phyloP scores from a whole-genome alignment of 2,888 invertebrate genomes.

The Cerceris rybyensis region DNA sequence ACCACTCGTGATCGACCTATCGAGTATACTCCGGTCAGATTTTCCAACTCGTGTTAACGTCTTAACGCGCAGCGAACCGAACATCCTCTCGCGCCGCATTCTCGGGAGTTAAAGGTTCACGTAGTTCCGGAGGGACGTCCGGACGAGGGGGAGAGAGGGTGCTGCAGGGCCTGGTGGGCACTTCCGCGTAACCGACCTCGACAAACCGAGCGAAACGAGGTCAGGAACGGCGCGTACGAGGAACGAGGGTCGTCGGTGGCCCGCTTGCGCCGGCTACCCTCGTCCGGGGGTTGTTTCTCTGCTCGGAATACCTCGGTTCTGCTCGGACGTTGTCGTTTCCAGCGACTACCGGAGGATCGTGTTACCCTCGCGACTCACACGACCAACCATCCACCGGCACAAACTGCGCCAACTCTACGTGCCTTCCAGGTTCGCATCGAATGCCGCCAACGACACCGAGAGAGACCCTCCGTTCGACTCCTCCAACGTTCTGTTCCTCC shows the following conservation, averaged over 20 bases:
- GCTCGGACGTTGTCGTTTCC: slow-evolving; percentile 57
- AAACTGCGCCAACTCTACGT: slow-evolving; percentile 1
- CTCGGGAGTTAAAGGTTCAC: too few species aligned
- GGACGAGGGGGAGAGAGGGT: too few species aligned
- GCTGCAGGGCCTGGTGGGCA: slow-evolving; percentile 35
- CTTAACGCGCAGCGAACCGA: too few species aligned
- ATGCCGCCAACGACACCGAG: background rate
- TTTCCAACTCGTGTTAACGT: too few species aligned
- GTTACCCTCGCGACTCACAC: slow-evolving; percentile 40
- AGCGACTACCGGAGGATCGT: slow-evolving; percentile 28
- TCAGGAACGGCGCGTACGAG: slow-evolving; percentile 73
- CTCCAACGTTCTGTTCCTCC: background rate
- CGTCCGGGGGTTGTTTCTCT: slow-evolving; percentile 59
- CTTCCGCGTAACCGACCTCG: slow-evolving; percentile 77
- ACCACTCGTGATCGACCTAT: background rate
- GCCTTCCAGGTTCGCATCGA: background rate
- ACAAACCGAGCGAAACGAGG: slow-evolving; percentile 76
- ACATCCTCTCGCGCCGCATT: too few species aligned
- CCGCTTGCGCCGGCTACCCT: slow-evolving; percentile 28
- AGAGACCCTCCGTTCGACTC: too few species aligned
- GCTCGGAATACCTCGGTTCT: slow-evolving; percentile 66
- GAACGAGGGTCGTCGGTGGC: slow-evolving; percentile 62
- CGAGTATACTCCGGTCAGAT: too few species aligned
- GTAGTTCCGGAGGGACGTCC: too few species aligned
- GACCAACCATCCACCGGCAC: slow-evolving; percentile 9